These are phyloP conservation scores for Dicycla oo DNA, from an alignment of 2,888 invertebrate genomes.

Conservation along the genomic window DNA sequence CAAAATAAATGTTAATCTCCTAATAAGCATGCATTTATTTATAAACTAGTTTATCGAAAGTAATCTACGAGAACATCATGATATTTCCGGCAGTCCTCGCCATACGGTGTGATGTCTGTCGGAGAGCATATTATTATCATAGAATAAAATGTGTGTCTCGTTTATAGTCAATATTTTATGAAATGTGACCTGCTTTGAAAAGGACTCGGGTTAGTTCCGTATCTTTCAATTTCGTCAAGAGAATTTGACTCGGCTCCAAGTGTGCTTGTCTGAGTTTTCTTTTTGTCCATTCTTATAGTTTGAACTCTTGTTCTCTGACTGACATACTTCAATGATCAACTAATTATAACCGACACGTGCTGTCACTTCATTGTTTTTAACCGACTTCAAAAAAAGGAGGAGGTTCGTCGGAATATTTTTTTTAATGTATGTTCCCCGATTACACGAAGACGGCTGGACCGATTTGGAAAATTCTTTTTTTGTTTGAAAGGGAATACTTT, in stretches of 20 bases:
- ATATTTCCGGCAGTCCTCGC: conserved; percentile 55
- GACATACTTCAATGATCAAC: conserved; percentile 42
- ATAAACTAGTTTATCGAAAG: conserved; percentile 55
- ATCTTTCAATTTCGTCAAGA: conserved; percentile 27
- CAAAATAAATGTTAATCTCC: conserved; percentile 48
- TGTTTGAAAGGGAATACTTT: too few species aligned
- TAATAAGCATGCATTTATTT: conserved; percentile 47
- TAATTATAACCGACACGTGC: conserved; percentile 38
- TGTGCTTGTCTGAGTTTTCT: conserved; percentile 2
- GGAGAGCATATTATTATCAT: conserved; percentile 38
- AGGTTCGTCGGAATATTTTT: too few species aligned
- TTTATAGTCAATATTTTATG: conserved; percentile 37
- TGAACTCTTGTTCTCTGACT: conserved; percentile 22
- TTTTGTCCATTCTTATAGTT: conserved; percentile 20
- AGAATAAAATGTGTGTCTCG: conserved; percentile 30
- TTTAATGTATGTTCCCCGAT: too few species aligned
- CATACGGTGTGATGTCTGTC: conserved; percentile 48
- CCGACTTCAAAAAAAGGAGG: too few species aligned
- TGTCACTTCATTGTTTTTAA: conserved; percentile 42
- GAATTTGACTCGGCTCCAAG: conserved; percentile 28
- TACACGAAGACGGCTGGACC: too few species aligned
- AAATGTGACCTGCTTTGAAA: conserved; percentile 49
- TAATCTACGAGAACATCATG: conserved; percentile 54
- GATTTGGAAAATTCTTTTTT: too few species aligned
- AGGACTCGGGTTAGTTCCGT: conserved; percentile 32